These are phyloP conservation scores for Hermatobates lingyangjiaoensis DNA, from an alignment of 1,140 invertebrate genomes.

Conservation along the genomic window DNA sequence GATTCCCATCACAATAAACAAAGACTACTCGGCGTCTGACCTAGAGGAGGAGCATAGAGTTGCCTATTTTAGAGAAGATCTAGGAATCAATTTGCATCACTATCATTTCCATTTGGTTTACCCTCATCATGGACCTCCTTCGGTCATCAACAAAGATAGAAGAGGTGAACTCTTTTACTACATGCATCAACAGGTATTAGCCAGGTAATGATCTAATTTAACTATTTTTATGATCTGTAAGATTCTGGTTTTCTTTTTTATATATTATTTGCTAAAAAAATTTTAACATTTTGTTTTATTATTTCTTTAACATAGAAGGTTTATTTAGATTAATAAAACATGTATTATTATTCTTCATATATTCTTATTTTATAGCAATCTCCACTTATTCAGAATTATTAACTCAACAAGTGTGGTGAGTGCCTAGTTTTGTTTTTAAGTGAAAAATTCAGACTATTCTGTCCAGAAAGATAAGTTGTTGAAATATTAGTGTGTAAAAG, in stretches of 20 bases:
- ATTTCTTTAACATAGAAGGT: background rate
- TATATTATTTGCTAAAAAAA: background rate
- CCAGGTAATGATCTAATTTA: slow-evolving; percentile 13
- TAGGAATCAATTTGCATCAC: slow-evolving; percentile 34
- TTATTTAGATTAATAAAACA: background rate
- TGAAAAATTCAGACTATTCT: no score
- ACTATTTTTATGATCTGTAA: background rate
- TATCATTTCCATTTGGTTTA: slow-evolving; percentile 58
- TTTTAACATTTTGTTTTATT: background rate
- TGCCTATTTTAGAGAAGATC: slow-evolving; percentile 26
- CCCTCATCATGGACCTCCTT: slow-evolving; percentile 28
- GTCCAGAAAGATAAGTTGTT: no score
- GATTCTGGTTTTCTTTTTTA: background rate
- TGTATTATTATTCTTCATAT: background rate
- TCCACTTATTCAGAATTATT: background rate
- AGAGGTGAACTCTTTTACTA: slow-evolving; percentile 56
- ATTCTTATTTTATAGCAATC: background rate
- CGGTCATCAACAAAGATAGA: slow-evolving; percentile 37
- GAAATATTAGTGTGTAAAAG: no score
- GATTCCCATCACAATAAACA: slow-evolving; percentile 10
- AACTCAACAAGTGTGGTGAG: no score
- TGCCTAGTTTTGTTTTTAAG: no score
- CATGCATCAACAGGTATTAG: slow-evolving; percentile 48
- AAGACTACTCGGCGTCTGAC: slow-evolving; percentile 18
- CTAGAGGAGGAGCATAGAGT: slow-evolving; percentile 22